phyloP scores from a whole-genome alignment of 2,888 invertebrate genomes.

The Scelioninae gen. 1 region DNA sequence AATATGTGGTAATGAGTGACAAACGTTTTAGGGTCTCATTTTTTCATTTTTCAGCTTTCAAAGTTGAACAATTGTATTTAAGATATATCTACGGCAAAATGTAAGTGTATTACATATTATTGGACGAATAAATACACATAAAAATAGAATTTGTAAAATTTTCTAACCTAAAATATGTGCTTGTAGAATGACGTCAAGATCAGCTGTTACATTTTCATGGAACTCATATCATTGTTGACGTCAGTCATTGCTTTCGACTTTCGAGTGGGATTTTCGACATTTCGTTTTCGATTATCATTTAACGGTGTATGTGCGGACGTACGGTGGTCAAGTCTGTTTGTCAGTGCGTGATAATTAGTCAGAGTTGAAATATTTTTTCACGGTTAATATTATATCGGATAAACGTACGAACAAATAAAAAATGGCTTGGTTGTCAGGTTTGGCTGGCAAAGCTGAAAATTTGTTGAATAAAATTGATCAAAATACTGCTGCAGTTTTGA shows the following conservation, averaged over 20 bases:
- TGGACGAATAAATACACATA: no score
- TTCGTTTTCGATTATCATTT: no score
- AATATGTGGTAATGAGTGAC: no score
- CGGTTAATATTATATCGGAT: no score
- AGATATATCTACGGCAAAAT: no score
- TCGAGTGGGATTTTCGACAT: neutral
- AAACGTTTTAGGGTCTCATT: no score
- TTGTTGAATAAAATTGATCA: slow-evolving; percentile 90
- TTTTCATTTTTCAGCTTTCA: no score
- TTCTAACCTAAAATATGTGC: slow-evolving; percentile 29
- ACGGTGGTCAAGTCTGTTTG: no score
- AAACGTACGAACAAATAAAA: neutral
- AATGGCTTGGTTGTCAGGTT: slow-evolving; percentile 90
- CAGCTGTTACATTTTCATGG: slow-evolving; percentile 46
- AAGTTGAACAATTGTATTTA: no score
- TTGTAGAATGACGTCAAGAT: slow-evolving; percentile 43
- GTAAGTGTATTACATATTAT: no score
- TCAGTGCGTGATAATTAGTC: slow-evolving; percentile 38
- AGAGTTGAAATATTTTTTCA: slow-evolving; percentile 12
- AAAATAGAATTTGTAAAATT: neutral
- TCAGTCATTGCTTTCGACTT: slow-evolving; percentile 2
- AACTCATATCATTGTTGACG: slow-evolving; percentile 39
- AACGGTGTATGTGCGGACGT: no score
- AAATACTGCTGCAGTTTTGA: slow-evolving; percentile 88
- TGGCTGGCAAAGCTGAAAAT: slow-evolving; percentile 90